Evolutionary conservation across 2,113 vertebrate species (phyloP).

Genomic region (Oxyura jamaicensis): DNA sequence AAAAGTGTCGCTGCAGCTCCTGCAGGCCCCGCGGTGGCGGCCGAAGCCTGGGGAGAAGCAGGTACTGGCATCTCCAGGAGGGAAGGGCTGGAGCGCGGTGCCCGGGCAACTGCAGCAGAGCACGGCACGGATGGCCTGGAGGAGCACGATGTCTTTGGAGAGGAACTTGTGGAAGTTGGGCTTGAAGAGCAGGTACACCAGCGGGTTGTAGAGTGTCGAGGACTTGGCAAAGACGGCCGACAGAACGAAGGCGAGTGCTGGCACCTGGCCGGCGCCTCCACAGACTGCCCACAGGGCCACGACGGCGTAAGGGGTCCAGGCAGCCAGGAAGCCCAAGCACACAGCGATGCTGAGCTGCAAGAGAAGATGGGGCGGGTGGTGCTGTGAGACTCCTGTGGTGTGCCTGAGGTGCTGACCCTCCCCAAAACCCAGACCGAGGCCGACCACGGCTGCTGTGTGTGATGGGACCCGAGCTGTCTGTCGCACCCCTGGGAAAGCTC

Average conservation of each 20-base stretch:
- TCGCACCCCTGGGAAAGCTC: neutral
- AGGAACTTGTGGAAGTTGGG: slow-evolving; percentile 83
- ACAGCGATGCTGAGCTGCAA: slow-evolving; percentile 82
- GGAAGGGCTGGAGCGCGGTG: neutral
- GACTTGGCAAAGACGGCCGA: slow-evolving; percentile 85
- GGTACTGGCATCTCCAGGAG: neutral
- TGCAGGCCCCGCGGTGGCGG: neutral
- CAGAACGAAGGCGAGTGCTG: slow-evolving; percentile 81
- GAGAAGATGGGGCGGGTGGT: rapidly evolving
- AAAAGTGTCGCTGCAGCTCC: neutral
- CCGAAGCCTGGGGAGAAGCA: neutral
- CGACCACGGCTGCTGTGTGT: neutral
- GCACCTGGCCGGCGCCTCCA: slow-evolving; percentile 69
- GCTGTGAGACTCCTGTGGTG: rapidly evolving
- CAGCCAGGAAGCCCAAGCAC: slow-evolving; percentile 84
- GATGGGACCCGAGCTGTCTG: rapidly evolving
- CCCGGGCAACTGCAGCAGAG: neutral
- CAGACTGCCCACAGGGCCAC: slow-evolving; percentile 83
- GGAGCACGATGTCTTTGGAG: slow-evolving; percentile 25
- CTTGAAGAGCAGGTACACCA: slow-evolving; percentile 84
- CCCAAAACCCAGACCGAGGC: neutral
- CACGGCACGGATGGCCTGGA: slow-evolving; percentile 14
- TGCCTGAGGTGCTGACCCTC: rapidly evolving
- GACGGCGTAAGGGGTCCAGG: slow-evolving; percentile 86
- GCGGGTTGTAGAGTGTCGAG: slow-evolving; percentile 85